Conservation (phyloP, 2,113 vertebrate species). For the Prionailurus viverrinus region DNA sequence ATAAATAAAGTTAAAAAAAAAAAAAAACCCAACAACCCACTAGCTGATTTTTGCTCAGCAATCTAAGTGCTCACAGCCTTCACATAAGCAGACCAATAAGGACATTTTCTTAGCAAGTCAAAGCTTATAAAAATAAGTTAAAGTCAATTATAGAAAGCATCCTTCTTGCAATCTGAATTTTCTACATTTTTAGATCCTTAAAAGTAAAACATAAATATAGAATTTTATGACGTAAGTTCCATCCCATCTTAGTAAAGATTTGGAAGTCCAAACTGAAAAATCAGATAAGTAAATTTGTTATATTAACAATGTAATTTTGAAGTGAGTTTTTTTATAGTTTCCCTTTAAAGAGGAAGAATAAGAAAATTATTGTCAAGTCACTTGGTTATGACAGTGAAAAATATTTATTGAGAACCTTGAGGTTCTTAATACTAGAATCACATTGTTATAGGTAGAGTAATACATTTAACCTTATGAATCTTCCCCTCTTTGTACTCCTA, state of each 20-base stretch:
- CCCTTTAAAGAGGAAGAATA: slow-evolving; percentile 19
- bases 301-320: neutral
- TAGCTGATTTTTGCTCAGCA: slow-evolving; percentile 7
- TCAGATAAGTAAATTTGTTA: neutral
- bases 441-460: neutral
- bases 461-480: neutral
- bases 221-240: neutral
- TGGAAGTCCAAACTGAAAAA: neutral
- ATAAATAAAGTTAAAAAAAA: too few relatives aligned
- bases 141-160: neutral
- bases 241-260: neutral
- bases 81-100: neutral
- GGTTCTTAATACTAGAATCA: neutral
- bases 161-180: neutral
- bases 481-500: neutral
- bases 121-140: slow-evolving; percentile 41
- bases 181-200: neutral
- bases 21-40: neutral
- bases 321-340: slow-evolving; percentile 24
- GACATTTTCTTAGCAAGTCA: slow-evolving; percentile 37
- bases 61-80: neutral
- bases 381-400: neutral
- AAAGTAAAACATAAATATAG: neutral
- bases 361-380: slow-evolving; percentile 15
- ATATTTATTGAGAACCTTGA: neutral